phyloP scores from a whole-genome alignment of 2,113 vertebrate genomes.

The Anguilla japonica region DNA sequence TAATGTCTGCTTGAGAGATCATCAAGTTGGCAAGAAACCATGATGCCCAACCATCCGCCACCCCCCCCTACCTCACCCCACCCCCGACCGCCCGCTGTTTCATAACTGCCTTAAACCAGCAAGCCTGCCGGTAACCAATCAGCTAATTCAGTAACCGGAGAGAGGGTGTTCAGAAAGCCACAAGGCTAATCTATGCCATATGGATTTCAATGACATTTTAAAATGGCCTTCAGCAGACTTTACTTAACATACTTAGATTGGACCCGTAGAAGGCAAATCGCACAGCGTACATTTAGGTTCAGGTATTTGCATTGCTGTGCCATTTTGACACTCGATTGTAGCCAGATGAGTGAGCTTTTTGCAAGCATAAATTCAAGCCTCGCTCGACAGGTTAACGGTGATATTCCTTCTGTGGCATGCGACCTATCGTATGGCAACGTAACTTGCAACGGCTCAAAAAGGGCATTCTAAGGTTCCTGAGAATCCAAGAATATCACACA shows the following conservation, averaged over 20 bases:
- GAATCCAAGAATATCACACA: constrained; percentile 37
- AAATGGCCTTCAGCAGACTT: background rate
- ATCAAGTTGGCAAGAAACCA: background rate
- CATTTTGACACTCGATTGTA: background rate
- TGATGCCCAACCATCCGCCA: background rate
- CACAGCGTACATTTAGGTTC: background rate
- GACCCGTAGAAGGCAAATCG: background rate
- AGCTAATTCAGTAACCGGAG: background rate
- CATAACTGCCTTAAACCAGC: background rate
- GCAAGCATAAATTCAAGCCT: background rate
- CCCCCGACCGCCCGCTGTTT: background rate
- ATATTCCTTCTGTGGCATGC: constrained; percentile 36
- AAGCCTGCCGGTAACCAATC: background rate
- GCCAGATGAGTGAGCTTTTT: background rate
- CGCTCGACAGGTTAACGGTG: background rate
- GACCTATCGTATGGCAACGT: constrained; percentile 46
- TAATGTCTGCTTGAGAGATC: background rate
- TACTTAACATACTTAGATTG: background rate
- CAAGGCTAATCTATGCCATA: background rate
- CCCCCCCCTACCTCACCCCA: too few species aligned
- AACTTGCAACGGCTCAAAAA: constrained; percentile 36
- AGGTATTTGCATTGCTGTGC: too few species aligned
- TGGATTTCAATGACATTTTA: background rate
- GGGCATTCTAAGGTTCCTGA: constrained; percentile 31
- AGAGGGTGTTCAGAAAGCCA: background rate